phyloP scores from a whole-genome alignment of 92 coral and sea anemone species.

The Siderastrea radians region DNA sequence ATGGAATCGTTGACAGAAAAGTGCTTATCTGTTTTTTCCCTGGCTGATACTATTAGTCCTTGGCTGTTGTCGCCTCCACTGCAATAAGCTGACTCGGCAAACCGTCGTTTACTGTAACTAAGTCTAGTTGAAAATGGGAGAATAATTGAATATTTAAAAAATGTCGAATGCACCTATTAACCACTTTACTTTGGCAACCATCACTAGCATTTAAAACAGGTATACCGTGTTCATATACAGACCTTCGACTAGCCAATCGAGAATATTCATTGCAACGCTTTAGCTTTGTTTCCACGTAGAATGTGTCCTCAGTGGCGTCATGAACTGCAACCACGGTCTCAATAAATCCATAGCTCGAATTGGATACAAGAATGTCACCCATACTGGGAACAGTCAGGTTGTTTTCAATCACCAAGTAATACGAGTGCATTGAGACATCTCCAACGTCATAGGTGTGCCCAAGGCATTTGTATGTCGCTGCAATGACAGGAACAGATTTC shows the following conservation, averaged over 20 bases:
- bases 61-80: slow-evolving; percentile 65
- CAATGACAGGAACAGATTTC: not conserved
- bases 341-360: slow-evolving; percentile 46
- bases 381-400: slow-evolving; percentile 10
- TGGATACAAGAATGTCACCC: slow-evolving; percentile 64
- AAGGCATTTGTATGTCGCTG: slow-evolving; percentile 49
- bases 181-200: too few species aligned
- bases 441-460: slow-evolving; percentile 56
- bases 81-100: slow-evolving; percentile 38
- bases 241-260: slow-evolving; percentile 10
- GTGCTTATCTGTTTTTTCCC: slow-evolving; percentile 4
- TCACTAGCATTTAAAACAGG: too few species aligned
- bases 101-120: not conserved
- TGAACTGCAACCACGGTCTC: slow-evolving; percentile 37
- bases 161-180: too few species aligned
- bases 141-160: not conserved
- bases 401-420: slow-evolving; percentile 46
- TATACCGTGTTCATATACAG: not conserved
- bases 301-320: slow-evolving; percentile 20
- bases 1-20: slow-evolving; percentile 49
- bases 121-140: not conserved
- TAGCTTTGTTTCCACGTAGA: slow-evolving; percentile 50
- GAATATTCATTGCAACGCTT: slow-evolving; percentile 22
- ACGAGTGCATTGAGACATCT: slow-evolving; percentile 17
- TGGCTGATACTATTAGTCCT: slow-evolving; percentile 36